Base-by-base conservation (phyloP, 1,140 invertebrate species). In the Nasonia longicornis region DNA sequence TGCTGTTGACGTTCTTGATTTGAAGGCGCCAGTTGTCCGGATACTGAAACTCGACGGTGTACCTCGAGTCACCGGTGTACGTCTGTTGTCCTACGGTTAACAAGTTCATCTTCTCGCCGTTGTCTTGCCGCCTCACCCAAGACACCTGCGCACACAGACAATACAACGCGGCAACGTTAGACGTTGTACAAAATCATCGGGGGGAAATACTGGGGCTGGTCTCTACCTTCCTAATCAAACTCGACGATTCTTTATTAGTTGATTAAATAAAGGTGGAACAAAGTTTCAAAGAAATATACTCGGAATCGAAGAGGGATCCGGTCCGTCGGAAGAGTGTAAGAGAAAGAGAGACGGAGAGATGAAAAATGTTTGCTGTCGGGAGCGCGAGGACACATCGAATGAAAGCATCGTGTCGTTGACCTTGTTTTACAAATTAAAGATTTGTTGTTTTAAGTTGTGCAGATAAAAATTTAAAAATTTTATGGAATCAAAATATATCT, bases 21-120 rank as follows among this genome's bases (percentile, higher is more conserved):
- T 94, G 93, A 63, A 95, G 91, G 80, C 93, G 92, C 95, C 95
- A 95, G 89, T 95, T 95, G 82, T 95, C 94, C 63, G 94, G 94
- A 86, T 96, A 96, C 84, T 95, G 93, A 89, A 94, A 95, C 82
- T 93, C 94, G 79, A 96, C 92, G n/a, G 93, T 93, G 83, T 95
- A 94, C 81, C 95, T 92, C 77, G 93, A 92, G 87, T 96, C 95
- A 16, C 94, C 94, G 72, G 94, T 95, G 84, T 96, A 96, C 0
- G 94, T 94, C 42, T 93, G 91, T 22, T 92, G 91, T 3, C 94
- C 94, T 4, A 95, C 94, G 2, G 94, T 95, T 3, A 95, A 90
- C 14, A 95, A 88, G 81, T 94, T 92, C 77, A 94, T 92, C 84
- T 93, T 93, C 84, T 94, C 93, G 31, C 92, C 92, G 84, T 92